These are phyloP conservation scores for Podargus strigoides DNA, from an alignment of 2,797 vertebrate genomes.

Conservation along the genomic window DNA sequence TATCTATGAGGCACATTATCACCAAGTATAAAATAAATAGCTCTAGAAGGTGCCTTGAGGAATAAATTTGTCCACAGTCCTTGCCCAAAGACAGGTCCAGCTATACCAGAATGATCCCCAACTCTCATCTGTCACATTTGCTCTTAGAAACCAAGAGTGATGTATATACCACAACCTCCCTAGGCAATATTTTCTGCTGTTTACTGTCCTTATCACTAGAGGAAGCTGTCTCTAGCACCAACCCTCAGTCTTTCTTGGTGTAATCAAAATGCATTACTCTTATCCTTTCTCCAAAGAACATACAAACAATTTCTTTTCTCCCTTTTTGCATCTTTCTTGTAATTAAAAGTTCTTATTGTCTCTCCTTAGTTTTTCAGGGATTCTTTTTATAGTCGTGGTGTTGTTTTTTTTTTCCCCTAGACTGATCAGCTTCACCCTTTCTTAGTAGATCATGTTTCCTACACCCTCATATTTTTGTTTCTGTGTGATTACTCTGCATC, in stretches of 20 bases:
- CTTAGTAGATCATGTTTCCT: background rate
- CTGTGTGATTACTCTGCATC: background rate
- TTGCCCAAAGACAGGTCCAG: background rate
- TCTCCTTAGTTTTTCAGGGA: background rate
- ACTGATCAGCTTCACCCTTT: background rate
- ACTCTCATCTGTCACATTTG: conserved; percentile 13
- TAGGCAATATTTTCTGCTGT: conserved; percentile 9
- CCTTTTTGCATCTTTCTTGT: background rate
- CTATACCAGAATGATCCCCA: background rate
- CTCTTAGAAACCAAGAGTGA: conserved; percentile 1
- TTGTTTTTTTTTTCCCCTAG: background rate
- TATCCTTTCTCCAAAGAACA: background rate
- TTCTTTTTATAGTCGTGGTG: too few relatives aligned
- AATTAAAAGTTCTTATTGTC: background rate
- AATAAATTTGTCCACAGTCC: background rate
- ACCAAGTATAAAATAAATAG: background rate
- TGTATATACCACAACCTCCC: background rate
- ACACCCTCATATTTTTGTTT: background rate
- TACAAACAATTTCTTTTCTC: background rate
- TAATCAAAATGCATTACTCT: conserved; percentile 11
- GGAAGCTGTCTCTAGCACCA: background rate
- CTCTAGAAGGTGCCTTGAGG: background rate
- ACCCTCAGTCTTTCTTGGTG: background rate
- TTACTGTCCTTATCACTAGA: background rate
- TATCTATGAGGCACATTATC: background rate